Base-by-base conservation (phyloP, 1,140 invertebrate species). In the Sycobia sp. region DNA sequence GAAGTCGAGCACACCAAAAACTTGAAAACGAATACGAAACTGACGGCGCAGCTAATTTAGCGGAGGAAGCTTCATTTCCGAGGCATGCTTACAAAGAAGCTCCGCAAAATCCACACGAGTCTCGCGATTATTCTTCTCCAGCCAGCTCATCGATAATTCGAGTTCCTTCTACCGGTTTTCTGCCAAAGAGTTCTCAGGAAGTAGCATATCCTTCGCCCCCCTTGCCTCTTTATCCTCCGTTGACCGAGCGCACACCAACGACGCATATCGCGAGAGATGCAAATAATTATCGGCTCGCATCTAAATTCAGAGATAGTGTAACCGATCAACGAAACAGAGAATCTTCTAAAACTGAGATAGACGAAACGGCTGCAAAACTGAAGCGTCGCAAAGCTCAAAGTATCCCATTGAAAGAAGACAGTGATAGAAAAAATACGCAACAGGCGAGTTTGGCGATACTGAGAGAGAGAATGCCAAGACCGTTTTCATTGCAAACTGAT, bases 381-480 rank as follows among this genome's bases (percentile, higher is more conserved):
- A 62, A 36, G 13, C 39, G 43, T 14, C 25, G 20, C 7, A 61
- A 36, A 3, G 2, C 8, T 1, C 22, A 51, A 3, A 14, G 34
- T 14, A 11, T 4, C 16, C 16, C 16, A 20, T 14, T n/a, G 0
- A 36, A n/a, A n/a, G n/a, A n/a, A n/a, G n/a, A n/a, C n/a, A n/a
- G n/a, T n/a, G n/a, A 4, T 11, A 29, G 23, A n/a, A 60, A 1
- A n/a, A 32, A 18, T n/a, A 20, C 20, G 2, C 23, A 44, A 36
- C 25, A n/a, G 1, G 14, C 54, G 14, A 23, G 0, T 57, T 23
- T 16, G 4, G 10, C 4, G 13, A 1, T 38, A 25, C 1, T 23
- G 0, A 20, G 7, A 2, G 53, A 62, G 11, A 50, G 38, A 25
- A n/a, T 57, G 5, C 62, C 62, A 7, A 34, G 62, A n/a, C 62